These are phyloP conservation scores for Sanderia malayensis DNA, from an alignment of 30 jellyfish, hydroid and myxozoan species.

Conservation along the genomic window DNA sequence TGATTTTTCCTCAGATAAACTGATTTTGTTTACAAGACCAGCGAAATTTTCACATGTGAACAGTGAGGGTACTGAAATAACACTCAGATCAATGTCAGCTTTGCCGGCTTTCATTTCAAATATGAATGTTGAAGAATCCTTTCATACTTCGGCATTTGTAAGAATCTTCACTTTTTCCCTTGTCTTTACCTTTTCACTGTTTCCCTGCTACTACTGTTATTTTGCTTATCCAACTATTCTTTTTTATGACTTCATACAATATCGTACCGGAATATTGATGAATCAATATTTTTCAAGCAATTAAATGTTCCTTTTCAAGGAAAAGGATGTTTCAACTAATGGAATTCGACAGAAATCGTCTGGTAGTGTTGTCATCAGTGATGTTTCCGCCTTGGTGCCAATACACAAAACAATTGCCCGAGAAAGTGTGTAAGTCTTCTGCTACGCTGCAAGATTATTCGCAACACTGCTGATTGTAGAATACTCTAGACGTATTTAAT, in stretches of 20 bases:
- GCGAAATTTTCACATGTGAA: conserved; percentile 64
- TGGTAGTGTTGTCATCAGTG: conserved; percentile 68
- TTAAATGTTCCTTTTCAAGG: conserved; percentile 8
- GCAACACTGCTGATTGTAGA: too few relatives aligned
- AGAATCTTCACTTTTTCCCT: conserved; percentile 7
- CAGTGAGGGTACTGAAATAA: conserved; percentile 60
- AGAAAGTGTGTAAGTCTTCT: conserved; percentile 59
- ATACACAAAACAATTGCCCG: conserved; percentile 61
- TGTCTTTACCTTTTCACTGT: too few relatives aligned
- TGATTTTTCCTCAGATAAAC: conserved; percentile 50
- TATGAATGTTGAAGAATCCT: conserved; percentile 59
- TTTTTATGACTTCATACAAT: too few relatives aligned
- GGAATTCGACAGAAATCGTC: conserved; percentile 46
- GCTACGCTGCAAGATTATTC: too few relatives aligned
- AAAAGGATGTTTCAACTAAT: conserved; percentile 42
- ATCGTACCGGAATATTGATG: too few relatives aligned
- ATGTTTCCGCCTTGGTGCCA: conserved; percentile 77
- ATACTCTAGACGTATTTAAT: too few relatives aligned
- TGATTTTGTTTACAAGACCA: conserved; percentile 85
- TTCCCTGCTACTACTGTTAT: too few relatives aligned
- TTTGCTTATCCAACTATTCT: too few relatives aligned
- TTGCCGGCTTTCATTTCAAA: conserved; percentile 65
- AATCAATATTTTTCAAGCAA: neutral
- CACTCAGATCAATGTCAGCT: conserved; percentile 82
- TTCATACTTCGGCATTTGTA: conserved; percentile 71